phyloP scores from a whole-genome alignment of 1,140 invertebrate genomes.

The Euura lappo region DNA sequence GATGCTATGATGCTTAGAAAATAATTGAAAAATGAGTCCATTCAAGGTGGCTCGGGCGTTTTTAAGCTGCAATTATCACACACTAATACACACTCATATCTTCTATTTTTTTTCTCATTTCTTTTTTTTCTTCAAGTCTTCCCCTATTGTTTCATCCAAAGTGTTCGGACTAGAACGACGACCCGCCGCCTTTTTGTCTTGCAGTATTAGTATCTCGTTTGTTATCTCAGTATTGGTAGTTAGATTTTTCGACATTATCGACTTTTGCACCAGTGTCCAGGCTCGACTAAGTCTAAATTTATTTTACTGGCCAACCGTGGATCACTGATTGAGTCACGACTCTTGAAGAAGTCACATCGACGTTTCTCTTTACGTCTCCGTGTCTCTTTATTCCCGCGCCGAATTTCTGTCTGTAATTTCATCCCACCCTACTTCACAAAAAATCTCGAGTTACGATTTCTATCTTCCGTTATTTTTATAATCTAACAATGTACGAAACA shows the following conservation, averaged over 20 bases:
- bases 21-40: slow-evolving; percentile 57
- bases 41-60: slow-evolving; percentile 46
- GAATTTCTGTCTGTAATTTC: neutral
- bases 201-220: neutral
- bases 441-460: slow-evolving; percentile 1
- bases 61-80: slow-evolving; percentile 36
- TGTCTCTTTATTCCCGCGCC: neutral
- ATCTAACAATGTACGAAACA: slow-evolving; percentile 11
- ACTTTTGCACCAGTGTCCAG: slow-evolving; percentile 34
- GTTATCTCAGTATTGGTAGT: slow-evolving; percentile 14
- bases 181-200: neutral
- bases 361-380: neutral
- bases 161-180: slow-evolving; percentile 35
- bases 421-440: neutral
- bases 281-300: slow-evolving; percentile 47
- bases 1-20: slow-evolving; percentile 51
- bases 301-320: slow-evolving; percentile 56
- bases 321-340: slow-evolving; percentile 27
- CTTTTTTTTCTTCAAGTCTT: neutral
- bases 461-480: slow-evolving; percentile 9
- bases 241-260: slow-evolving; percentile 11
- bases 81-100: slow-evolving; percentile 41
- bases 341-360: neutral
- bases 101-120: neutral
- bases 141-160: no score